Evolutionary conservation across 2,113 vertebrate genomes (phyloP), one percentile per base, ranked within the genome.

Genomic region (Thalassoma bifasciatum): DNA sequence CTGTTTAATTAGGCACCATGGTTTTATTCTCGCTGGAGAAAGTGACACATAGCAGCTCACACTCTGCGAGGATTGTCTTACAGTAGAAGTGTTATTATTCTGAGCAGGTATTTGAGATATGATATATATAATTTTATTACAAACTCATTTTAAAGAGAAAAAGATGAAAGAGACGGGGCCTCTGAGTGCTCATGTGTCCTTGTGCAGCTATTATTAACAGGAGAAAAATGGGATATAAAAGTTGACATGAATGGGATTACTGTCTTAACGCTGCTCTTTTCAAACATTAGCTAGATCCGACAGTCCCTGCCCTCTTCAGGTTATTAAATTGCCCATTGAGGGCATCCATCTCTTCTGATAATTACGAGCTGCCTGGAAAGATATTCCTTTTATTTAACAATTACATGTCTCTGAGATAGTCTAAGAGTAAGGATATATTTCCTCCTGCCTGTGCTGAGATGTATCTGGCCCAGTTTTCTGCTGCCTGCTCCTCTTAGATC

Each of bases 401-500:
- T 81, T 81, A 80, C 65, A 66, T 40, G 82, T 84, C 81, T 78
- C 50, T 17, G 36, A 85, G 77, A 74, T 54, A 56, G 61, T 79
- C 72, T 77, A 62, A 79, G 86, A 81, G 53, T 60, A 64, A 75
- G 80, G 74, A 72, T 81, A 53, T 81, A 75, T 88, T 76, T 81
- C 81, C 57, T 85, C 52, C 53, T 56, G 19, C 52, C 71, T 65
- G 23, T 77, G 77, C 68, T 65, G 75, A 21, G 34, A 76, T 86
- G 57, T 85, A 81, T 88, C 77, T 87, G 87, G 84, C 77, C 86
- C 85, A 86, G 86, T 88, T 90, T 90, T 69, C 75, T 14, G 37
- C 81, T 42, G 62, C 79, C 75, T 63, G 73, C 74, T 71, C 24
- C 69, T 76, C 67, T 84, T 65, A 77, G 75, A 88, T 85, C 74